Conservation (phyloP, 2,797 vertebrate species). For the Enteromius afrohamiltoni region DNA sequence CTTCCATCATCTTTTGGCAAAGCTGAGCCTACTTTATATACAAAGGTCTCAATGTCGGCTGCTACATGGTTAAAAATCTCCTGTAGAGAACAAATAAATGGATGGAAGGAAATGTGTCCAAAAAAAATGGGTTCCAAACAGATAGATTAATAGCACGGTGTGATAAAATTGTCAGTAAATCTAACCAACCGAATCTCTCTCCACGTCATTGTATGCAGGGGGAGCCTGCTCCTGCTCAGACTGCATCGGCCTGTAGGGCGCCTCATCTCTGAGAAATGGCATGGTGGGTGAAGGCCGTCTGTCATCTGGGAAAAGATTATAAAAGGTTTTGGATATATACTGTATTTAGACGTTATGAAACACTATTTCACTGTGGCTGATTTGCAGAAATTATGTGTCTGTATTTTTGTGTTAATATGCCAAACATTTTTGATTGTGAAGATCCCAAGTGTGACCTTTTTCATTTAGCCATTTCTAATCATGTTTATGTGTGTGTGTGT, state of each 20-base stretch:
- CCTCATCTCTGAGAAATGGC: slow-evolving; percentile 52
- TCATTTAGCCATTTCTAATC: not conserved
- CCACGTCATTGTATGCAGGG: slow-evolving; percentile 9
- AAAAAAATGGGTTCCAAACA: not conserved
- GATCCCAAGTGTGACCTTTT: not conserved
- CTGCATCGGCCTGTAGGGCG: not conserved
- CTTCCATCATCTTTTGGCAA: slow-evolving; percentile 12
- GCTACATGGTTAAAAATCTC: slow-evolving; percentile 80
- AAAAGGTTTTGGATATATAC: not conserved
- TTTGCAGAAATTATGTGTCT: not conserved
- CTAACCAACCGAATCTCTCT: slow-evolving; percentile 70
- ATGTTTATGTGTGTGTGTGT: not conserved
- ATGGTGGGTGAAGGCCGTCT: slow-evolving; percentile 20
- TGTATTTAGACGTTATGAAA: not conserved
- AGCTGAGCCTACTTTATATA: slow-evolving; percentile 53
- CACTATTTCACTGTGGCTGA: not conserved
- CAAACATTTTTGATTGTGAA: not conserved
- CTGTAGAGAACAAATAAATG: slow-evolving; percentile 59
- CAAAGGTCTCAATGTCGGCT: slow-evolving; percentile 76
- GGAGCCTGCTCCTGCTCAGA: slow-evolving; percentile 31
- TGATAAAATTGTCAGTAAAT: not conserved
- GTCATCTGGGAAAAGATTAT: slow-evolving; percentile 37
- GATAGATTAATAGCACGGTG: not conserved
- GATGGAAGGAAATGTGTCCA: not conserved
- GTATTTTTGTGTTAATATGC: not conserved